Conservation (phyloP, 2,888 invertebrate species). For the Elaeidobius kamerunicus region DNA sequence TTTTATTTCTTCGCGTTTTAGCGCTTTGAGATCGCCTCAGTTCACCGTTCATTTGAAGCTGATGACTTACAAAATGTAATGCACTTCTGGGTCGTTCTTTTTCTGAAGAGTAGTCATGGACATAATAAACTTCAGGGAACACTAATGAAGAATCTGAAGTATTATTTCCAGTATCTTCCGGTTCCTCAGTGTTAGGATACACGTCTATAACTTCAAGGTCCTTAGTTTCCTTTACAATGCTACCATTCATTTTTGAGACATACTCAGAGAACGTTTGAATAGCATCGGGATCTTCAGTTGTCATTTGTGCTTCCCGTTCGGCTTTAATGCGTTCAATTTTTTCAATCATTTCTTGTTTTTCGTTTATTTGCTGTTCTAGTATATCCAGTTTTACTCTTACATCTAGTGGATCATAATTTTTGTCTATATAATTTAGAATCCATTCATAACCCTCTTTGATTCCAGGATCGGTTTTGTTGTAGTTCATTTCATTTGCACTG, state of each 20-base stretch:
- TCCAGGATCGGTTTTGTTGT: conserved; percentile 63
- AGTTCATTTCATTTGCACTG: conserved; percentile 52
- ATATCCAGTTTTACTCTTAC: conserved; percentile 61
- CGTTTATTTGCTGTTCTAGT: conserved; percentile 55
- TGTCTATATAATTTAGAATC: conserved; percentile 67
- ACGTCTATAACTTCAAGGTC: conserved; percentile 10
- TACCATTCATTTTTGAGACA: conserved; percentile 41
- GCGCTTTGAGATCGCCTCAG: conserved; percentile 31
- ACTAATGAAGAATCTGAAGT: conserved; percentile 35
- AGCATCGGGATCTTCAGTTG: conserved; percentile 40
- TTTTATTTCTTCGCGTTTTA: conserved; percentile 43
- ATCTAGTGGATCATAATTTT: conserved; percentile 62
- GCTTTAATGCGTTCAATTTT: conserved; percentile 42
- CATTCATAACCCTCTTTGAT: conserved; percentile 68
- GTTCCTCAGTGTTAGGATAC: conserved; percentile 19
- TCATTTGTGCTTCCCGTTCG: conserved; percentile 34
- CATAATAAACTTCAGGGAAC: conserved; percentile 41
- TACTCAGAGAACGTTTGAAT: conserved; percentile 47
- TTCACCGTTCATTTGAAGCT: conserved; percentile 40
- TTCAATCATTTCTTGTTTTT: conserved; percentile 49
- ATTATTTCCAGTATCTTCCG: neutral
- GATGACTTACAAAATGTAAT: conserved; percentile 45
- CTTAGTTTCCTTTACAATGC: conserved; percentile 13
- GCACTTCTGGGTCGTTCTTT: conserved; percentile 46
- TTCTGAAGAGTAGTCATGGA: conserved; percentile 24